Percentiles rank a stretch among this genome's conserved stretches.
phyloP scores from a whole-genome alignment of 2,888 invertebrate genomes.

The Ochropacha duplaris region DNA sequence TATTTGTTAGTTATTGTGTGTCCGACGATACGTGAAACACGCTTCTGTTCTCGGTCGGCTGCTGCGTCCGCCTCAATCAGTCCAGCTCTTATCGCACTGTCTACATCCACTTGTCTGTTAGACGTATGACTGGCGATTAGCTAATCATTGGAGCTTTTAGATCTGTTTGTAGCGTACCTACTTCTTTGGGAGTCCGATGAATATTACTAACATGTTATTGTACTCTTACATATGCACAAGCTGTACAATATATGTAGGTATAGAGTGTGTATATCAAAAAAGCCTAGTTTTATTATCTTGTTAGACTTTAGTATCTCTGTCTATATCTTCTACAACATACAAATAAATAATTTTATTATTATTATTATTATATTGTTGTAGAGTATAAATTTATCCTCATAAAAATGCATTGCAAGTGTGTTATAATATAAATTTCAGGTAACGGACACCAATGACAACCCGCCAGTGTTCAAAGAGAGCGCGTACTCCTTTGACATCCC shows the following conservation, averaged over 20 bases:
- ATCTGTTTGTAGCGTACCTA: constrained; percentile 31
- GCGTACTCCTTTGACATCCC: constrained; percentile 96
- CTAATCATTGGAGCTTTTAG: constrained; percentile 46
- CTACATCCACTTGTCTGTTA: constrained; percentile 48
- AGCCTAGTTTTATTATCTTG: too few relatives aligned
- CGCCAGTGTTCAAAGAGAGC: constrained; percentile 92
- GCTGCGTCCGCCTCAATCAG: constrained; percentile 53
- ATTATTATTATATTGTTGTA: too few relatives aligned
- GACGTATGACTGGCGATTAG: constrained; percentile 52
- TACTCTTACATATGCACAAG: not conserved
- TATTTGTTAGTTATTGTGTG: constrained; percentile 4
- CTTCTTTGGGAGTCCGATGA: constrained; percentile 10
- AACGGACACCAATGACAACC: constrained; percentile 97
- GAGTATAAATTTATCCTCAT: not conserved
- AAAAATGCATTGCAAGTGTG: not conserved
- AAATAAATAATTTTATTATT: too few relatives aligned
- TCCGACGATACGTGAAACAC: constrained; percentile 5
- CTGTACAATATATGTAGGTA: not conserved
- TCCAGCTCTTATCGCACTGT: constrained; percentile 53
- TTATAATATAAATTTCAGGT: constrained; percentile 84
- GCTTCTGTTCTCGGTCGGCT: constrained; percentile 31
- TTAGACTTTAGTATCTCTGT: too few relatives aligned
- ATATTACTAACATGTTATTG: not conserved
- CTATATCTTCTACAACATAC: too few relatives aligned
- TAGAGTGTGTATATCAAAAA: not conserved